Conservation (phyloP, 1,140 invertebrate genomes). For the Aphis craccivora region DNA sequence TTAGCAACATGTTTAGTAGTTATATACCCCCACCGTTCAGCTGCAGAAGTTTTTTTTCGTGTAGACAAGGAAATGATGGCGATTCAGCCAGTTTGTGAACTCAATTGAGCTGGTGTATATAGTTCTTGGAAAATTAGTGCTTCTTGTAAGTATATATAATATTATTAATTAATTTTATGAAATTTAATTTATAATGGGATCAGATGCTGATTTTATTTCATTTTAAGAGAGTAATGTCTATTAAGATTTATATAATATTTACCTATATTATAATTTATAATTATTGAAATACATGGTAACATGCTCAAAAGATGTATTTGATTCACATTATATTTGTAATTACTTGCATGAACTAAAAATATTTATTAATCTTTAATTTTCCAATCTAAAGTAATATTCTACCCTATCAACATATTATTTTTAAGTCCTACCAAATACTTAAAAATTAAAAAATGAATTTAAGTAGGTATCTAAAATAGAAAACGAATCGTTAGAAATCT, state of each 20-base stretch:
- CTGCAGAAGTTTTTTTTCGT: neutral
- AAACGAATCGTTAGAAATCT: neutral
- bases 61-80: slow-evolving; percentile 16
- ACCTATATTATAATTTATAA: neutral
- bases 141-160: slow-evolving; percentile 43
- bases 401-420: neutral
- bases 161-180: neutral
- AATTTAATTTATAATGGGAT: neutral
- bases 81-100: slow-evolving; percentile 49
- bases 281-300: neutral
- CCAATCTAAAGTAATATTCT: too few relatives aligned
- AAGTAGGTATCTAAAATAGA: neutral
- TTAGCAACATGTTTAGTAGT: slow-evolving; percentile 47
- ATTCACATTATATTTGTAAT: neutral
- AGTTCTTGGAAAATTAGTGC: slow-evolving; percentile 4
- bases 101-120: slow-evolving; percentile 41
- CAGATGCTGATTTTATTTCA: neutral
- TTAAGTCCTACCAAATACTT: neutral
- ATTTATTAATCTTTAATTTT: neutral
- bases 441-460: neutral
- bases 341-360: neutral
- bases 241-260: neutral
- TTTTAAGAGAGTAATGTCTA: neutral
- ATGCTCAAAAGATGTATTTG: neutral
- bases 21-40: neutral